Conservation (phyloP, 64 coral and sea anemone species). For the Porites australiensis region DNA sequence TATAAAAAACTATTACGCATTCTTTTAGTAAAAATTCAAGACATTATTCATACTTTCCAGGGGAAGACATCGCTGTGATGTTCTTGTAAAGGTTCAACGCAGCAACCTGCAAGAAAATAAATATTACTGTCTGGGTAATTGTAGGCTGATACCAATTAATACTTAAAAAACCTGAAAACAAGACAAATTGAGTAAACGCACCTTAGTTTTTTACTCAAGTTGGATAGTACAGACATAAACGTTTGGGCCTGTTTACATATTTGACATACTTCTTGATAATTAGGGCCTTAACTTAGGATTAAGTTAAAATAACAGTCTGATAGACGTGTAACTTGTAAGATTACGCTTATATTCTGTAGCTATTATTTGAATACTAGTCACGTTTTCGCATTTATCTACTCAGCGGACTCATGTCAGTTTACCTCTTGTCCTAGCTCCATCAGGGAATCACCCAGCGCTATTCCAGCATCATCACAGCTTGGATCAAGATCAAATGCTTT, state of each 20-base stretch:
- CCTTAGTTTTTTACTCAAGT: no score
- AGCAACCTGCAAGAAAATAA: conserved; percentile 1
- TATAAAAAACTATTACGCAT: no score
- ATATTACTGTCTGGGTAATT: no score
- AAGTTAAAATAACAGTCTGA: no score
- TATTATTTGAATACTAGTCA: no score
- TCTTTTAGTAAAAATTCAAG: neutral
- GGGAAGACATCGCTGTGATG: conserved; percentile 13
- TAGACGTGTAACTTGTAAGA: no score
- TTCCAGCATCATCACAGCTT: conserved; percentile 75
- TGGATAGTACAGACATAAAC: no score
- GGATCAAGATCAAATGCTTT: conserved; percentile 95
- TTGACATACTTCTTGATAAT: neutral
- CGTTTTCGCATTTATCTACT: neutral
- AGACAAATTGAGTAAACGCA: no score
- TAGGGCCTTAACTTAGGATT: neutral
- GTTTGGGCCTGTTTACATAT: no score
- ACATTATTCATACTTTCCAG: conserved; percentile 18
- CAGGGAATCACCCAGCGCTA: conserved; percentile 82
- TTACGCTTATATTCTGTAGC: no score
- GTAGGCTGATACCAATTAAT: no score
- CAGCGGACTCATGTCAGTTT: neutral
- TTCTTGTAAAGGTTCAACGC: conserved; percentile 53
- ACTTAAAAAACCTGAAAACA: no score
- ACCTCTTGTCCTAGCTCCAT: conserved; percentile 84